Conservation (phyloP, 2,888 invertebrate genomes). For the Drosophila nr. fundita region DNA sequence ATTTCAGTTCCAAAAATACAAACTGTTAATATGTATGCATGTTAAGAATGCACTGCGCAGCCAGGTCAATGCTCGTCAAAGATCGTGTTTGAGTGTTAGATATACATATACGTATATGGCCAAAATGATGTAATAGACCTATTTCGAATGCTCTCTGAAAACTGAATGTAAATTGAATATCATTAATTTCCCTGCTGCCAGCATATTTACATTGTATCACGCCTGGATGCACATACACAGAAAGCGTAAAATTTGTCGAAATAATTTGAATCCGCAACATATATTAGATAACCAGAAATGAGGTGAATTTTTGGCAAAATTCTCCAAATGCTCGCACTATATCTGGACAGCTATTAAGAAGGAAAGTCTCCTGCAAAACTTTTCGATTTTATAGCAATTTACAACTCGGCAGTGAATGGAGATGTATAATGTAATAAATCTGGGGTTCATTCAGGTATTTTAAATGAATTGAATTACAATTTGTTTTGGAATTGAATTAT, state of each 20-base stretch:
- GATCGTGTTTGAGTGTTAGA: neutral
- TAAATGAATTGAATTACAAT: neutral
- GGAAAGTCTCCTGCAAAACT: neutral
- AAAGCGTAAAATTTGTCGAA: no score
- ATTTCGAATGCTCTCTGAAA: neutral
- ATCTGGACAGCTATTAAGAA: neutral
- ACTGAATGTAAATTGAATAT: conserved; percentile 7
- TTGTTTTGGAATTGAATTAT: neutral
- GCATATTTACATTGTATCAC: neutral
- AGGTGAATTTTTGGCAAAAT: neutral
- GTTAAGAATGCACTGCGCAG: neutral
- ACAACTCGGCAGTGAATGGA: neutral
- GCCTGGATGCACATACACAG: neutral
- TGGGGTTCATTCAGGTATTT: neutral
- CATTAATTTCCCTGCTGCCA: neutral
- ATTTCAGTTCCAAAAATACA: conserved; percentile 14
- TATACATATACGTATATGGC: no score
- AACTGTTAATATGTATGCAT: conserved; percentile 15
- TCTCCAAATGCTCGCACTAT: neutral
- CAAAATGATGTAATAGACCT: neutral
- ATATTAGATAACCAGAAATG: neutral
- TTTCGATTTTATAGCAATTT: neutral
- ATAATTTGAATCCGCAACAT: neutral
- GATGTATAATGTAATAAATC: neutral
- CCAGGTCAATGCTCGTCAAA: neutral